A percentile compares a stretch with the other conserved stretches of the same genome.
These are phyloP conservation scores for Hirundo rustica DNA, from an alignment of 2,797 vertebrate species.

Conservation along the genomic window DNA sequence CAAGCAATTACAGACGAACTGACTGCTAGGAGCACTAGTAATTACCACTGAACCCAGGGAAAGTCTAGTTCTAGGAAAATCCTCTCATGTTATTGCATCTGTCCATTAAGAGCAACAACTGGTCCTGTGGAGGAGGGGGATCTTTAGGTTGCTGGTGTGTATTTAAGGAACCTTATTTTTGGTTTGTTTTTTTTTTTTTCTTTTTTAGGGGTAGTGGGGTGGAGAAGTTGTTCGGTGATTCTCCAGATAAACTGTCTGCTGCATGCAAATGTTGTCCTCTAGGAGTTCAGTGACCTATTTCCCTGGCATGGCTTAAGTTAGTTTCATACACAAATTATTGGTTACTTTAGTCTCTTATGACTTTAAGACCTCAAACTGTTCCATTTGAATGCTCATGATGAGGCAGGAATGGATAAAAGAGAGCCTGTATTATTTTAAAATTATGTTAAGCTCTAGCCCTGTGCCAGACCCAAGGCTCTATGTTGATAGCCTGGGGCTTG, in stretches of 20 bases:
- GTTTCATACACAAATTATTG: not conserved
- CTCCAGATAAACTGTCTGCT: not conserved
- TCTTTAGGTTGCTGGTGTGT: not conserved
- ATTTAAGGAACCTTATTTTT: not conserved
- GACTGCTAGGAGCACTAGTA: not conserved
- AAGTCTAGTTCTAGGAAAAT: not conserved
- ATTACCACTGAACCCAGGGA: not conserved
- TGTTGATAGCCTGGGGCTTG: not conserved
- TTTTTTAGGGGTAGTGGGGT: not conserved
- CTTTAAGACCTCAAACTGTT: not conserved
- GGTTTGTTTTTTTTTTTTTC: not conserved
- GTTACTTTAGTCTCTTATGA: not conserved
- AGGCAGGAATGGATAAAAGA: not conserved
- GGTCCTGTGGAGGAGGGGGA: not conserved
- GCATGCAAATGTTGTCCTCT: not conserved
- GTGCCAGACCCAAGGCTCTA: not conserved
- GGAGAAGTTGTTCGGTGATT: not conserved
- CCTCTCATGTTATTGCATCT: not conserved
- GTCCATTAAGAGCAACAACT: not conserved
- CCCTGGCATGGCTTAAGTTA: not conserved
- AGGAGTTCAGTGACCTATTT: not conserved
- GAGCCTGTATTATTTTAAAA: not conserved
- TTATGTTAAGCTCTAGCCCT: not conserved
- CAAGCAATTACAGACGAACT: not conserved
- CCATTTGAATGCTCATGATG: not conserved